Base-by-base conservation (phyloP, 2,113 vertebrate genomes). In the Proterorhinus semilunaris region DNA sequence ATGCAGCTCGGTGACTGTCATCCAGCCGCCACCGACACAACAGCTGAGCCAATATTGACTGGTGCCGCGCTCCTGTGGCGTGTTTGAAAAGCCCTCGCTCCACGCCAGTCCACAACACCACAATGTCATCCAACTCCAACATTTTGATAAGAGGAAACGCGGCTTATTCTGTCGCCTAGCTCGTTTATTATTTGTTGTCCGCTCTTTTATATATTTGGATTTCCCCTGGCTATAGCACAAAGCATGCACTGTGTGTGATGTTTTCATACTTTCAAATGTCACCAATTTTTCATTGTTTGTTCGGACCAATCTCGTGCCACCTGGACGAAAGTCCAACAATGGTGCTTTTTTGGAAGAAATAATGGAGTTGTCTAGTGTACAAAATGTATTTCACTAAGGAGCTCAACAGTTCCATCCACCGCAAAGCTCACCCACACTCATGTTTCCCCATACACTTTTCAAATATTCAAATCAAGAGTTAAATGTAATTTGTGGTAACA, bases 21-120 rank as follows among this genome's bases (percentile, higher is more conserved):
- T 80, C 79, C 70, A 86, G 79, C 64, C 76, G 67, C 71, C 69
- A 78, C 71, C 78, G 83, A 68, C 71, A 81, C 84, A 83, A 84
- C 91, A 93, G 91, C 91, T 91, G 91, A 90, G 84, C 85, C 84
- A 91, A 92, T 91, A 90, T 92, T 91, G 88, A 88, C 74, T 65
- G 81, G 83, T 83, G 86, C 80, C 79, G 61, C 42, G 75, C 84
- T 80, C 83, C 75, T 79, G 73, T 58, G 80, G 79, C 81, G 83
- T 86, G 86, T 86, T 86, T 86, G 82, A 83, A 68, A 70, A 71
- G 66, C 76, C 66, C 65, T 81, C 84, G 52, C 72, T 75, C 72
- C 63, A 63, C 49, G 64, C 82, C 69, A 57, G 62, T 68, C 64
- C 72, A 65, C 75, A 72, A n/a, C 78, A 71, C 71, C 76, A 82